These are phyloP conservation scores for Valencia hispanica DNA, from an alignment of 2,797 vertebrate genomes.

Conservation along the genomic window DNA sequence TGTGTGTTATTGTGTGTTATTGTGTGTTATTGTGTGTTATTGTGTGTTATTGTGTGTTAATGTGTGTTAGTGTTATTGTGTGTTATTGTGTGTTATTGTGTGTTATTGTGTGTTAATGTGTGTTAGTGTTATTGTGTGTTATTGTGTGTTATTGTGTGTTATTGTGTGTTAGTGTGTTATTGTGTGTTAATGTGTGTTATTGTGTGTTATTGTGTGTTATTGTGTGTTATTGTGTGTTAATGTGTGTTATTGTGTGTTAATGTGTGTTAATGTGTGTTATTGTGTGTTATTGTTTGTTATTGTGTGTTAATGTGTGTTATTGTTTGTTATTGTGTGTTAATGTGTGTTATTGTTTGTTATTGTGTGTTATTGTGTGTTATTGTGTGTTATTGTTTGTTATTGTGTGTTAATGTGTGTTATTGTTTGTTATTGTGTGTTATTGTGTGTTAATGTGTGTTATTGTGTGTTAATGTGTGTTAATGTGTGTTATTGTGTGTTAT, in stretches of 20 bases:
- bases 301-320: background rate
- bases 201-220: background rate
- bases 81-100: background rate
- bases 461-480: background rate
- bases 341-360: background rate
- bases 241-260: slow-evolving; percentile 1
- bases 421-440: background rate
- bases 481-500: background rate
- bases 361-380: background rate
- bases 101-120: too few relatives aligned
- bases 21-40: background rate
- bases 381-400: too few relatives aligned
- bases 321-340: background rate
- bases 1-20: background rate
- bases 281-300: too few relatives aligned
- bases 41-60: slow-evolving; percentile 1
- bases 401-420: background rate
- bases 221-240: background rate
- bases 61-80: too few relatives aligned
- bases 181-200: too few relatives aligned
- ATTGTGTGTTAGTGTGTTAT: too few relatives aligned
- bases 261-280: background rate
- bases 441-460: background rate
- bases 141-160: background rate
- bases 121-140: background rate